phyloP scores from a whole-genome alignment of 2,113 vertebrate genomes.

The Hymenochirus boettgeri region DNA sequence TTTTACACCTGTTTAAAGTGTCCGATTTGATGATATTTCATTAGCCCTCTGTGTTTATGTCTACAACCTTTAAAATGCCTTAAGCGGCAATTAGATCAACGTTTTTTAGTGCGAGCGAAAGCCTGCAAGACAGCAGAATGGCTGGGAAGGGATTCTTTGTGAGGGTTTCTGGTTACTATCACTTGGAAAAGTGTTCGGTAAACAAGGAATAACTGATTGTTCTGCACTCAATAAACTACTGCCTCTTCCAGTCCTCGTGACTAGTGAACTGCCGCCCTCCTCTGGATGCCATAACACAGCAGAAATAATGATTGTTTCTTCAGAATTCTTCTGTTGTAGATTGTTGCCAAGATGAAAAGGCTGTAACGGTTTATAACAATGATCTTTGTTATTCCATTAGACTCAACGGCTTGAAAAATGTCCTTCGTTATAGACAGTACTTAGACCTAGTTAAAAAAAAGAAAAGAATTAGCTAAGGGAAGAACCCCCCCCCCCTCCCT shows the following conservation, averaged over 20 bases:
- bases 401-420: constrained; percentile 75
- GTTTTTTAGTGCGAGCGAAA: constrained; percentile 39
- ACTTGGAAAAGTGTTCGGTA: constrained; percentile 70
- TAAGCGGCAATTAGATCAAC: constrained; percentile 56
- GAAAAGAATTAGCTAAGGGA: constrained; percentile 65
- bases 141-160: constrained; percentile 67
- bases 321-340: constrained; percentile 71
- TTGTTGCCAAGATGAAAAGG: constrained; percentile 72
- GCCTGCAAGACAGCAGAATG: constrained; percentile 52
- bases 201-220: constrained; percentile 81
- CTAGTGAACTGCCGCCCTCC: constrained; percentile 70
- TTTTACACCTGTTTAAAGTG: constrained; percentile 52
- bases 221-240: constrained; percentile 66
- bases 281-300: constrained; percentile 78
- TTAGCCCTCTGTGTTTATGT: constrained; percentile 48
- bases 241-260: constrained; percentile 58
- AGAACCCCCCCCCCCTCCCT: no score
- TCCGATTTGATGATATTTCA: constrained; percentile 43
- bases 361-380: constrained; percentile 96
- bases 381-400: constrained; percentile 95
- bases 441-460: constrained; percentile 75
- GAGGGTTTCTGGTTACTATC: constrained; percentile 74
- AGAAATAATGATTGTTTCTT: constrained; percentile 72
- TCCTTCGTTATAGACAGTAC: constrained; percentile 71
- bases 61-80: constrained; percentile 52